Percentiles rank a stretch among this genome's conserved stretches.
phyloP scores from a whole-genome alignment of 2,113 vertebrate species.

The Corydoras maculifer region DNA sequence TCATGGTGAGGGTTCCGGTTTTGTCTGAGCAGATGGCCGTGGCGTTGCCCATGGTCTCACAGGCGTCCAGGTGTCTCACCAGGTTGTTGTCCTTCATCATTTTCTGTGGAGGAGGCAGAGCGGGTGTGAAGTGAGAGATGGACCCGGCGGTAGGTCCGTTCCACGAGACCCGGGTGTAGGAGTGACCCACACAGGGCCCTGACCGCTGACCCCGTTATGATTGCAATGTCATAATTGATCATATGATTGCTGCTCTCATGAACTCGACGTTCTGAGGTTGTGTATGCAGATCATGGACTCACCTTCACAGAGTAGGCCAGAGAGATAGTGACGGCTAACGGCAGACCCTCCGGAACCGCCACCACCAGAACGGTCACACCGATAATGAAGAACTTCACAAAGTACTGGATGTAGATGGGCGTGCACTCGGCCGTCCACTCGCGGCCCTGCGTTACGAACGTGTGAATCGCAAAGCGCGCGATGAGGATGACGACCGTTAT shows the following conservation, averaged over 20 bases:
- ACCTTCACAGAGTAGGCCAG: slow-evolving; percentile 97
- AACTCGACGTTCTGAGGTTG: no score
- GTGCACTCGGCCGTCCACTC: slow-evolving; percentile 83
- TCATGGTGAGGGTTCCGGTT: slow-evolving; percentile 92
- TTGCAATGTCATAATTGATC: no score
- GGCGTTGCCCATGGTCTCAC: slow-evolving; percentile 97
- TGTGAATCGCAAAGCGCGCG: slow-evolving; percentile 89
- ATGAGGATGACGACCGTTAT: slow-evolving; percentile 91
- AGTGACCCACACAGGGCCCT: no score
- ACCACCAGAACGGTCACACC: slow-evolving; percentile 93
- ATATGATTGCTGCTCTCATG: no score
- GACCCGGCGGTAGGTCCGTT: neutral
- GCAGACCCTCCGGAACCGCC: slow-evolving; percentile 91
- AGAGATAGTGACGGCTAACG: slow-evolving; percentile 91
- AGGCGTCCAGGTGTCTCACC: slow-evolving; percentile 90
- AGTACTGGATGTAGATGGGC: slow-evolving; percentile 93
- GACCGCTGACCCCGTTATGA: no score
- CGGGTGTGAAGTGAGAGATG: neutral
- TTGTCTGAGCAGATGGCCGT: slow-evolving; percentile 97
- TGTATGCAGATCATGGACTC: slow-evolving; percentile 31
- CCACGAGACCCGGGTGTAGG: no score
- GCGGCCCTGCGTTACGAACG: slow-evolving; percentile 72
- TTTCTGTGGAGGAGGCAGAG: slow-evolving; percentile 69
- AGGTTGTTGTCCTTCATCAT: slow-evolving; percentile 99
- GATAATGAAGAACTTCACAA: slow-evolving; percentile 98